phyloP scores from a whole-genome alignment of 2,113 vertebrate genomes.

The Nesoenas mayeri region DNA sequence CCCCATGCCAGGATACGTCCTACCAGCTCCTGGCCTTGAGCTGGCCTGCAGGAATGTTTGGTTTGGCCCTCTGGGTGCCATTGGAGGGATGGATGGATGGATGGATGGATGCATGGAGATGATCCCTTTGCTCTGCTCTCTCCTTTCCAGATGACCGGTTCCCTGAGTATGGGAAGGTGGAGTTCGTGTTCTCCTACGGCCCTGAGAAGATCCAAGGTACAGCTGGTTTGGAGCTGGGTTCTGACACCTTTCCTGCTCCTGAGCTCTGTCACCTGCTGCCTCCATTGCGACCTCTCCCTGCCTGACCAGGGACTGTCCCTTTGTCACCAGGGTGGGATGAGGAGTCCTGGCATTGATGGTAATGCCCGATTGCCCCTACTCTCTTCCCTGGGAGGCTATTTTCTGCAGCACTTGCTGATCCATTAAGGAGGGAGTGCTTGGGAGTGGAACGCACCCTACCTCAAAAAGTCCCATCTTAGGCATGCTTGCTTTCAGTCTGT shows the following conservation, averaged over 20 bases:
- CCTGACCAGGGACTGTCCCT: not conserved
- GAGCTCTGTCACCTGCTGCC: not conserved
- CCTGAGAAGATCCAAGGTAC: slow-evolving; percentile 98
- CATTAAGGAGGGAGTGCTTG: not conserved
- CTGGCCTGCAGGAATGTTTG: not conserved
- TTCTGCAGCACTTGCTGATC: not conserved
- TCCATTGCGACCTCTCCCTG: not conserved
- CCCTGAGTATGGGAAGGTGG: slow-evolving; percentile 96
- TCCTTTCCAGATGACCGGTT: slow-evolving; percentile 89
- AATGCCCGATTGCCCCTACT: rapidly evolving
- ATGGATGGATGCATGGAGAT: not conserved
- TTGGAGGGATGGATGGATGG: not conserved
- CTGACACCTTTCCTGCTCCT: not conserved
- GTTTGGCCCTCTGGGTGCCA: not conserved
- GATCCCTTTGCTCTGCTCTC: slow-evolving; percentile 8
- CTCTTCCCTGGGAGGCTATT: not conserved
- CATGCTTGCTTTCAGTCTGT: not conserved
- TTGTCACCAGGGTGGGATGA: not conserved
- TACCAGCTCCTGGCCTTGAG: not conserved
- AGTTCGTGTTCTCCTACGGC: slow-evolving; percentile 96
- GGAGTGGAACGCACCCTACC: not conserved
- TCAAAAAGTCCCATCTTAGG: not conserved
- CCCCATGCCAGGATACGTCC: not conserved
- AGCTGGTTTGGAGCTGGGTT: not conserved
- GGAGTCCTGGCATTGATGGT: not conserved